Evolutionary conservation across 2,797 vertebrate genomes (phyloP).

Genomic region (Semotilus atromaculatus): DNA sequence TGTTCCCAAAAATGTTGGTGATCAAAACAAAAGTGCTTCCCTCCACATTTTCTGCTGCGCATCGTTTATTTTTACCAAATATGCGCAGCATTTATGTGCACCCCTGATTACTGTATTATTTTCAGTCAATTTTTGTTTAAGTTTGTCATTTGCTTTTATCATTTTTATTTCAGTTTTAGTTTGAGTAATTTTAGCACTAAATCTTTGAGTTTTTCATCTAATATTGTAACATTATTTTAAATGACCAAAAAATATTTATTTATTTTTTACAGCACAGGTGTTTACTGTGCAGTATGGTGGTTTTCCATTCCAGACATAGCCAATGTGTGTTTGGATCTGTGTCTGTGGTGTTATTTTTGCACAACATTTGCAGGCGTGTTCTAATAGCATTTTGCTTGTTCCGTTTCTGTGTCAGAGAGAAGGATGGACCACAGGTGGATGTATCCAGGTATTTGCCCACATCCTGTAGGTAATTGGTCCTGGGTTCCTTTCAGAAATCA

Average conservation of each 20-base stretch:
- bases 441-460: constrained; percentile 87
- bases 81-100: no score
- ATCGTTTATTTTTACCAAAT: no score
- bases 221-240: background rate
- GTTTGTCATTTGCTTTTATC: no score
- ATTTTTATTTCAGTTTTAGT: background rate
- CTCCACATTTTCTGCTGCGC: no score
- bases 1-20: no score
- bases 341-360: background rate
- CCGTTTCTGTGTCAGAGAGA: constrained; percentile 64
- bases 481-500: constrained; percentile 94
- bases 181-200: no score
- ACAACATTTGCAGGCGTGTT: background rate
- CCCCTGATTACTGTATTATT: no score
- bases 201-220: background rate
- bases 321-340: background rate
- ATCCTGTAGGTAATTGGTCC: constrained; percentile 81
- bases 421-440: constrained; percentile 77
- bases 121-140: no score
- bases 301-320: background rate
- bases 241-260: background rate
- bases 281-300: background rate
- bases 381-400: background rate
- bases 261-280: background rate
- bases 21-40: no score